Base-by-base conservation (phyloP, 2,797 vertebrate genomes). In the Anguilla megastoma region DNA sequence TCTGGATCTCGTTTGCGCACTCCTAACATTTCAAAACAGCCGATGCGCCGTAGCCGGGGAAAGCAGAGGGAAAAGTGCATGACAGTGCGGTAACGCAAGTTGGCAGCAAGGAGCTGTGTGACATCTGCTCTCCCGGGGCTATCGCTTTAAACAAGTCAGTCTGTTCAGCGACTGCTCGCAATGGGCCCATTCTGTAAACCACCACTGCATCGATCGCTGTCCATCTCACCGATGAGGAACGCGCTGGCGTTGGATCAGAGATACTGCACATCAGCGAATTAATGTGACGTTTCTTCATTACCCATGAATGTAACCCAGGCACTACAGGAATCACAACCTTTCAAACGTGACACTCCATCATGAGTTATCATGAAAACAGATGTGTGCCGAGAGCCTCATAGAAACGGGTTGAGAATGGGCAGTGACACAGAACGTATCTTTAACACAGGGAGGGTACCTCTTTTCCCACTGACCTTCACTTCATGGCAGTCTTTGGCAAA, bases 201-300 rank as follows among this genome's bases (percentile, higher is more conserved):
- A 24, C 30, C 27, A 66, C 56, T 33, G 54, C 84, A 79, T 85
- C 84, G 36, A 79, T 85, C 50, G 85, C 69, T 48, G 87, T 88
- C 69, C 83, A 14, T 30, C 71, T 54, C 50, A 10, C 50, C 71
- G 50, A 84, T 3, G 36, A 45, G 76, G 33, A 58, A 48, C 82
- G 36, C 66, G 41, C 50, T 71, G 82, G 87, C 82, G 33, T 33
- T 24, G 36, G 50, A 63, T 88, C 36, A 79, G 33, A 85, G 71
- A 79, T 3, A 82, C 89, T 82, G 6, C 12, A 5, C 24, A 48
- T 91, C 88, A 90, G 89, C 90, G 88, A 89, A 85, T 88, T 88
- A 54, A 90, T 66, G 45, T 87, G 90, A 90, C 89, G 87, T 85
- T 86, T 90, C 76, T 50, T 86, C 69, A 87, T 30, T 85, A 76